A percentile compares a stretch with the other conserved stretches of the same genome.
These are phyloP conservation scores for Camarhynchus parvulus DNA, from an alignment of 2,113 vertebrate genomes.

Conservation along the genomic window DNA sequence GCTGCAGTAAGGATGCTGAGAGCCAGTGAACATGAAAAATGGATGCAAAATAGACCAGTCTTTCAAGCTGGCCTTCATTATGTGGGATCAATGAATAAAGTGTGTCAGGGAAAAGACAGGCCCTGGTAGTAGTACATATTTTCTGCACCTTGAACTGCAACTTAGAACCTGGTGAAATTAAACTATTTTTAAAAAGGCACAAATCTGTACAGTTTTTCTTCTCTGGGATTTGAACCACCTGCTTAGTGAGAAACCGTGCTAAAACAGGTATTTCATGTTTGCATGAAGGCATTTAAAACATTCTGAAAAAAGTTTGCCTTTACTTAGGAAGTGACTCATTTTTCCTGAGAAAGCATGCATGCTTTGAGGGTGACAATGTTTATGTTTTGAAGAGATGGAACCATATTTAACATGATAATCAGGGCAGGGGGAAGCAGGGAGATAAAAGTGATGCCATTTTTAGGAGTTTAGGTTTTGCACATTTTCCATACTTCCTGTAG, in stretches of 20 bases:
- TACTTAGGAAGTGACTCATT: constrained; percentile 12
- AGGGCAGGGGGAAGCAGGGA: background rate
- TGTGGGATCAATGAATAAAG: background rate
- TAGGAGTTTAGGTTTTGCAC: background rate
- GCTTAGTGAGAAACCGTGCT: background rate
- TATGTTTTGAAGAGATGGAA: background rate
- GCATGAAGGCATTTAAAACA: background rate
- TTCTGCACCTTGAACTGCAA: background rate
- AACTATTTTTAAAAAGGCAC: background rate
- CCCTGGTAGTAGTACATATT: background rate
- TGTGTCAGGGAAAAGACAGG: background rate
- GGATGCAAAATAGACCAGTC: background rate
- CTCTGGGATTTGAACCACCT: background rate
- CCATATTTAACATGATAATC: background rate
- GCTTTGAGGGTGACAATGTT: background rate
- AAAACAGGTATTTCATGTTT: background rate
- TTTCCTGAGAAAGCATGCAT: background rate
- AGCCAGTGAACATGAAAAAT: background rate
- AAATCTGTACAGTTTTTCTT: background rate
- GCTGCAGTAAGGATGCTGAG: background rate
- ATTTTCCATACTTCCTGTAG: background rate
- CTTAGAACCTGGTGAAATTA: background rate
- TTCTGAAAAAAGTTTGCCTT: constrained; percentile 14
- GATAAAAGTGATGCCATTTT: background rate
- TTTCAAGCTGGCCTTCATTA: background rate